phyloP scores from a whole-genome alignment of 2,113 vertebrate species.

The Tyto alba region DNA sequence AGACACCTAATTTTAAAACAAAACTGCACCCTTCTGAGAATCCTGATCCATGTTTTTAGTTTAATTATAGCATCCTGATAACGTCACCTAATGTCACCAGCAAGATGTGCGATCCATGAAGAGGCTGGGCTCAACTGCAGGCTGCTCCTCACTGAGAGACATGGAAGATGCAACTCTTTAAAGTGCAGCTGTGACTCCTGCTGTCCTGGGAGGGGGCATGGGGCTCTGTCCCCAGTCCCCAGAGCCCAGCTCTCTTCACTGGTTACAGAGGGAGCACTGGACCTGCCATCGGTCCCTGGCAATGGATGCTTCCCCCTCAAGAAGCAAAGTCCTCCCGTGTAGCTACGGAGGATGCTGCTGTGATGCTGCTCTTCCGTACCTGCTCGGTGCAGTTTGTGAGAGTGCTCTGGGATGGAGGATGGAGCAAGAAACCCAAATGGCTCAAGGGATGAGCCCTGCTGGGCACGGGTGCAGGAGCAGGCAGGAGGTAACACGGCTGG shows the following conservation, averaged over 20 bases:
- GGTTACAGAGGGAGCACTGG: not conserved
- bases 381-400: not conserved
- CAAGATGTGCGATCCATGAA: rapidly evolving
- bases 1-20: not conserved
- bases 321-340: not conserved
- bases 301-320: not conserved
- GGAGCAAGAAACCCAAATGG: not conserved
- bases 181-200: not conserved
- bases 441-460: not conserved
- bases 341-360: not conserved
- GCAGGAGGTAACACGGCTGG: not conserved
- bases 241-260: not conserved
- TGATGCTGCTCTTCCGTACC: not conserved
- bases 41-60: not conserved
- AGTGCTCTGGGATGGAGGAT: not conserved
- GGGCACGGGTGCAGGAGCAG: not conserved
- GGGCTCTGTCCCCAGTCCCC: not conserved
- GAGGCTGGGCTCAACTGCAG: not conserved
- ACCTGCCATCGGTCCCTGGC: not conserved
- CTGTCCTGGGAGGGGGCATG: not conserved
- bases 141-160: not conserved
- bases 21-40: not conserved
- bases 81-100: not conserved
- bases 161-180: not conserved
- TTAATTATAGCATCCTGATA: not conserved